Evolutionary conservation across 2,797 vertebrate genomes (phyloP).

Genomic region (Agapornis canus): DNA sequence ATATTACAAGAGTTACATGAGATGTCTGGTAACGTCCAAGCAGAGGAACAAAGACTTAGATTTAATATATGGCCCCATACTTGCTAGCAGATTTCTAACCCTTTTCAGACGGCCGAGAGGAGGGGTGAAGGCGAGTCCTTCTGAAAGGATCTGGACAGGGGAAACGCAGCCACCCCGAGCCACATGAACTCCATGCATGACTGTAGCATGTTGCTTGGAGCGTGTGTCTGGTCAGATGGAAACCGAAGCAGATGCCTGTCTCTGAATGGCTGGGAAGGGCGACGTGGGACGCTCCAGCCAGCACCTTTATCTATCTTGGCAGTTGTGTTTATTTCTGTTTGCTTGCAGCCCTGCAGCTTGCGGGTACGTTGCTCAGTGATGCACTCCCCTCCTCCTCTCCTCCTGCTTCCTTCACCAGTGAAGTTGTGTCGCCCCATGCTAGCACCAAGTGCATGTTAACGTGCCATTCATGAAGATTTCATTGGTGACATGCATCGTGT

Average conservation of each 20-base stretch:
- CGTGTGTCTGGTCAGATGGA: constrained; percentile 54
- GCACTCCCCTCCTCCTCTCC: not conserved
- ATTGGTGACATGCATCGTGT: constrained; percentile 74
- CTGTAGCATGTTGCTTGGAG: constrained; percentile 50
- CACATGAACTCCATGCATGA: constrained; percentile 1
- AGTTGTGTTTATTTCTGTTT: constrained; percentile 26
- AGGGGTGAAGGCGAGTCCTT: constrained; percentile 15
- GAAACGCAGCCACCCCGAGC: not conserved
- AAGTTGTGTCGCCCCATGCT: constrained; percentile 46
- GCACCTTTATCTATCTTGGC: constrained; percentile 35
- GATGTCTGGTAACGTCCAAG: constrained; percentile 64
- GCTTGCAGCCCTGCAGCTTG: constrained; percentile 11
- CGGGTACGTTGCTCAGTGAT: constrained; percentile 19
- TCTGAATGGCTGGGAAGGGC: constrained; percentile 14
- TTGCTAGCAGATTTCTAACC: constrained; percentile 65
- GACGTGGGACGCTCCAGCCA: constrained; percentile 20
- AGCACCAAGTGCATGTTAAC: constrained; percentile 64
- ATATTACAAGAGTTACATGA: constrained; percentile 66
- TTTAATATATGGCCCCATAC: constrained; percentile 63
- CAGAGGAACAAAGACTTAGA: constrained; percentile 58
- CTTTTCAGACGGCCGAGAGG: constrained; percentile 41
- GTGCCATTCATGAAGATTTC: constrained; percentile 67
- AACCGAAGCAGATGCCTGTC: constrained; percentile 54
- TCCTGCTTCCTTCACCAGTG: constrained; percentile 32
- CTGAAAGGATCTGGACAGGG: constrained; percentile 1